These are phyloP conservation scores for Elegia similella DNA, from an alignment of 2,888 invertebrate species.

Conservation along the genomic window DNA sequence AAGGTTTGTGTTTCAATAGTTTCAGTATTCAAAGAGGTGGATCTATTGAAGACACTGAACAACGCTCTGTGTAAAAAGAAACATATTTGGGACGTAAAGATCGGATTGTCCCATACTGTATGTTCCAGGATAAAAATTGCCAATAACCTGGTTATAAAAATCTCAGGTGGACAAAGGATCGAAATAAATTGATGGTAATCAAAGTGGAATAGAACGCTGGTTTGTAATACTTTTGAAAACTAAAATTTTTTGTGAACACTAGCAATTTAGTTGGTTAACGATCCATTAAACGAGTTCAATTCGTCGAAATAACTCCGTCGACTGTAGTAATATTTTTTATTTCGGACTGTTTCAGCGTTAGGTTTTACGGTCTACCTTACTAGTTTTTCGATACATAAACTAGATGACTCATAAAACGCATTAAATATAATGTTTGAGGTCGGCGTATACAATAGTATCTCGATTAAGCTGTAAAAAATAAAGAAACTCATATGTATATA, in stretches of 20 bases:
- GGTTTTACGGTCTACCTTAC: neutral
- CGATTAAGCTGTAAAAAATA: neutral
- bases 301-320: neutral
- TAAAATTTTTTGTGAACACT: neutral
- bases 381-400: conserved; percentile 1
- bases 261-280: neutral
- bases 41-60: too few relatives aligned
- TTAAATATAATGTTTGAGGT: neutral
- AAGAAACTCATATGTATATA: neutral
- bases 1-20: too few relatives aligned
- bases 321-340: neutral
- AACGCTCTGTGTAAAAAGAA: too few relatives aligned
- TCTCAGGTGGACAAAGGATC: too few relatives aligned
- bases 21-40: too few relatives aligned
- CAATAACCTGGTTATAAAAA: too few relatives aligned
- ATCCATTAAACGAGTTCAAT: neutral
- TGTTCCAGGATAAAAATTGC: too few relatives aligned
- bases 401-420: neutral
- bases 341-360: neutral
- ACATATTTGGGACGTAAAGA: too few relatives aligned
- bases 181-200: too few relatives aligned
- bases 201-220: too few relatives aligned
- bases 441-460: neutral
- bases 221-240: too few relatives aligned
- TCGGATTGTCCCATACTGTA: too few relatives aligned